Percentiles rank a stretch among this genome's conserved stretches.
These are phyloP conservation scores for Itoplectis maculator DNA, from an alignment of 2,888 invertebrate genomes.

Conservation along the genomic window DNA sequence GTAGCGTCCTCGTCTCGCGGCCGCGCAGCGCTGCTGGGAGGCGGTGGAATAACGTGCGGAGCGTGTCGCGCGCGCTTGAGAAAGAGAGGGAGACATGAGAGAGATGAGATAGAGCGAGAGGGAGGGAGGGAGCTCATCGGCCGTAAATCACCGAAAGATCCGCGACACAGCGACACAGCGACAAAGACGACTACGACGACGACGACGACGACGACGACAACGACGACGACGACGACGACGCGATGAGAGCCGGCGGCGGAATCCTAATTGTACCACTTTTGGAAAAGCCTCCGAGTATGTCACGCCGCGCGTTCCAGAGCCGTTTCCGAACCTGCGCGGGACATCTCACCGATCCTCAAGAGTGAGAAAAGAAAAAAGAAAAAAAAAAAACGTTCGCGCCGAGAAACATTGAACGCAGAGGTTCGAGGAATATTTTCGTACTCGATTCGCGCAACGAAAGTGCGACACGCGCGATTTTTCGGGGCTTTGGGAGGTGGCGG, in stretches of 20 bases:
- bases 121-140: too few species aligned
- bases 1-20: slow-evolving; percentile 44
- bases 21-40: slow-evolving; percentile 20
- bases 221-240: slow-evolving; percentile 13
- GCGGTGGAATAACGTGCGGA: slow-evolving; percentile 39
- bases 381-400: too few species aligned
- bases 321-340: not conserved
- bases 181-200: too few species aligned
- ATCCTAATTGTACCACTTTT: slow-evolving; percentile 62
- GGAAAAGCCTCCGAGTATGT: not conserved
- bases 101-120: too few species aligned
- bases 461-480: not conserved
- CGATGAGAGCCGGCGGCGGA: slow-evolving; percentile 55
- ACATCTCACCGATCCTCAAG: not conserved
- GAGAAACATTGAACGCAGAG: too few species aligned
- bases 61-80: too few species aligned
- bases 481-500: too few species aligned
- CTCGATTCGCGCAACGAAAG: not conserved
- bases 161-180: slow-evolving; percentile 38
- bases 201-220: slow-evolving; percentile 28
- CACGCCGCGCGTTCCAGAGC: not conserved
- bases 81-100: too few species aligned
- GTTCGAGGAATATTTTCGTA: slow-evolving; percentile 6
- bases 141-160: slow-evolving; percentile 52
- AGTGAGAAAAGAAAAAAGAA: not conserved